phyloP scores from a whole-genome alignment of 2,113 vertebrate species.

The Ophiodon elongatus region DNA sequence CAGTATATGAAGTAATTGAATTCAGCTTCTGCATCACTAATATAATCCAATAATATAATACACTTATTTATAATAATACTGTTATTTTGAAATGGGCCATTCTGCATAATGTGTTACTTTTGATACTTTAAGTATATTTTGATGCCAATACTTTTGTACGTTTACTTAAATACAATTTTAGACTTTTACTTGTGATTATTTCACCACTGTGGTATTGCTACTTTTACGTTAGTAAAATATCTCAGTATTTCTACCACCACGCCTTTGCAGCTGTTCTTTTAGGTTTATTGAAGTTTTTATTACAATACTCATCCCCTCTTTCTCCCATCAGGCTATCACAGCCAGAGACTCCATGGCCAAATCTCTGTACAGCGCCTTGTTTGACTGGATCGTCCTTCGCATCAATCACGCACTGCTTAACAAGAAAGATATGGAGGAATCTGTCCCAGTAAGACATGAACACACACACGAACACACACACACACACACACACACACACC shows the following conservation, averaged over 20 bases:
- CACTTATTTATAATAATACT: neutral
- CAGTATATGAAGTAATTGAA: neutral
- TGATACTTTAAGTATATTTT: too few species aligned
- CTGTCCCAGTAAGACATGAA: slow-evolving; percentile 88
- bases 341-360: slow-evolving; percentile 99
- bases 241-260: neutral
- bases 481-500: neutral
- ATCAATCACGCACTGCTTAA: slow-evolving; percentile 98
- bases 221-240: too few species aligned
- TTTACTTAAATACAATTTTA: neutral
- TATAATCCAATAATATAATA: neutral
- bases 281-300: neutral
- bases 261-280: neutral
- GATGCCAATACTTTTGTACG: neutral
- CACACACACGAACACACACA: neutral
- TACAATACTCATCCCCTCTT: neutral
- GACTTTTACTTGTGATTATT: neutral
- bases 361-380: slow-evolving; percentile 97
- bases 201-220: neutral
- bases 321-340: slow-evolving; percentile 89
- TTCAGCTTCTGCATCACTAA: neutral
- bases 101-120: too few species aligned
- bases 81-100: neutral
- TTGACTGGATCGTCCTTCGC: slow-evolving; percentile 98
- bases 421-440: slow-evolving; percentile 97